Evolutionary conservation across 1,140 invertebrate genomes (phyloP), one percentile per base, ranked within the genome.

Genomic region (Oedothorax gibbosus): DNA sequence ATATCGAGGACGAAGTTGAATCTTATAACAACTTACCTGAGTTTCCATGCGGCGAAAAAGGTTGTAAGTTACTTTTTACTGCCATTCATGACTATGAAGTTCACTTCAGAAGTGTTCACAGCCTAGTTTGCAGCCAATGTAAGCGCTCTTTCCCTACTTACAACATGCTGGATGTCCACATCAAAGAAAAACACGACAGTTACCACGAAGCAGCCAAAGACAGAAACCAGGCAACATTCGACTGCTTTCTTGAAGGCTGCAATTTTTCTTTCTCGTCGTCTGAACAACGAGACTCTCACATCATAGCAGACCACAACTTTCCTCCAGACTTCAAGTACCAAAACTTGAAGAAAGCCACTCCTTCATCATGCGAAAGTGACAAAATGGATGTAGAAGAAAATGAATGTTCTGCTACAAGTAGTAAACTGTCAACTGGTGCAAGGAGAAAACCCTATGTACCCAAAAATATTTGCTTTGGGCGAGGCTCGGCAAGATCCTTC

Each of bases 71-170:
- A 4, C 20, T n/a, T 54, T 84, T 84, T 75, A 65, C 71, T 8
- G 65, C 60, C 49, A 49, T 84, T 49, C 81, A 73, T 84, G 81
- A 84, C 0, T 84, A 84, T 57, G 81, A 84, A 66, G 57, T 84
- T 54, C 81, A 84, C 68, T 84, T 65, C 50, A 56, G 62, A 65
- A 84, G 81, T 50, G 71, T 62, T 20, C 81, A 84, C 11, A 51
- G 57, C 20, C 50, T 84, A 54, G 72, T 84, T n/a, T 84, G 81
- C 14, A 84, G 57, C 50, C 50, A 75, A 75, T 84, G 81, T 49
- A 84, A 84, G 49, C 35, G 21, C 49, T 56, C 2, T 12, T 84
- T 84, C 57, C 81, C 72, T 0, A 62, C 57, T 3, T 84, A 84
- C 50, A 76, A 75, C 14, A 54, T 84, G 60, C 20, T 84, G 12